Evolutionary conservation across 2,113 vertebrate species (phyloP).

Genomic region (Amphilophus citrinellus): DNA sequence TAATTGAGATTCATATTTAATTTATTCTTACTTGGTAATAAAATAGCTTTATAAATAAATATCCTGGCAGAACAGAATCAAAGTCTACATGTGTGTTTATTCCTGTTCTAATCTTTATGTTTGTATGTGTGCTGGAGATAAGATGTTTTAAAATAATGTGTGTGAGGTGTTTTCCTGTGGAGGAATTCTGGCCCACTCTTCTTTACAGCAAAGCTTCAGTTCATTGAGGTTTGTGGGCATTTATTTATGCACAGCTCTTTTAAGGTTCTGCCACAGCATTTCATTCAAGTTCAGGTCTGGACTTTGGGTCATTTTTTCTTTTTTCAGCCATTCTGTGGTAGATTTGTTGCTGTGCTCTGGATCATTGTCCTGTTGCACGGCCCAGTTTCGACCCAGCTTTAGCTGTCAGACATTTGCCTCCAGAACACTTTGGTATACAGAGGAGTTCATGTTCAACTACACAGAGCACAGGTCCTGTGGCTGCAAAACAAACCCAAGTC

Average conservation of each 20-base stretch:
- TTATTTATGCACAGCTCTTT: neutral
- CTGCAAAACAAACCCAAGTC: neutral
- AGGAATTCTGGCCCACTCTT: neutral
- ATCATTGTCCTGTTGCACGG: fast-evolving
- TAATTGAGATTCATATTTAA: neutral
- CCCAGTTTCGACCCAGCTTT: neutral
- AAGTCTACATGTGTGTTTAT: neutral
- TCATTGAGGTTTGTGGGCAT: neutral
- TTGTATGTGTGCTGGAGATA: neutral
- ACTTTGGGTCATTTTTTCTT: neutral
- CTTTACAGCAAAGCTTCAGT: fast-evolving
- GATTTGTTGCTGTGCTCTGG: neutral
- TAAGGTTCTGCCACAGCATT: neutral
- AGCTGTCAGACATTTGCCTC: neutral
- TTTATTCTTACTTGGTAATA: neutral
- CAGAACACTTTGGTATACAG: neutral
- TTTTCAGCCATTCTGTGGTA: neutral
- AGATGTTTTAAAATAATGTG: neutral
- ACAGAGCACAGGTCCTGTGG: neutral
- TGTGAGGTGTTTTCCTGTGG: neutral
- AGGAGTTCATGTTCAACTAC: neutral
- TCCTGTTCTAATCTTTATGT: neutral
- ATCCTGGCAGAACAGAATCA: fast-evolving
- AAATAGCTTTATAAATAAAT: neutral
- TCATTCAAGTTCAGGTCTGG: neutral